Conservation (phyloP, 1,140 invertebrate species). For the Lucilia cuprina region DNA sequence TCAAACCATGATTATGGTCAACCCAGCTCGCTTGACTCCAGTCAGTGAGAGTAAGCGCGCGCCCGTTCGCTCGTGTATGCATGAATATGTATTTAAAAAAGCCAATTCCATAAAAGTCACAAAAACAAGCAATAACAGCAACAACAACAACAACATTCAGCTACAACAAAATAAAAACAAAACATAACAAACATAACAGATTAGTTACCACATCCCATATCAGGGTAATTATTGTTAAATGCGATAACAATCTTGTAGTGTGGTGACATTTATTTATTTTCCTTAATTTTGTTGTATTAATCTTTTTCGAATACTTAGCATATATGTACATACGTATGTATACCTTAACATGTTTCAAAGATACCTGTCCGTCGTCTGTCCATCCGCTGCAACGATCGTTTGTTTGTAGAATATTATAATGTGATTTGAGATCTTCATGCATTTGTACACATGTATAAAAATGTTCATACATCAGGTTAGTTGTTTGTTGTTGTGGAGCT, state of each 20-base stretch:
- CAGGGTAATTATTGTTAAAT: slow-evolving; percentile 64
- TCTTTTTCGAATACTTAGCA: slow-evolving; percentile 54
- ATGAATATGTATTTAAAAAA: neutral
- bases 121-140: slow-evolving; percentile 40
- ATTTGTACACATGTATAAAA: neutral
- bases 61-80: neutral
- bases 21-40: neutral
- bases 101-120: neutral
- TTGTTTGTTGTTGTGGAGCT: neutral
- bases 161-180: neutral
- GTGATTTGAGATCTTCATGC: neutral
- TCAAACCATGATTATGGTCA: neutral
- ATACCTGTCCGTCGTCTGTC: neutral
- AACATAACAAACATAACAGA: slow-evolving; percentile 52
- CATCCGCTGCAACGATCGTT: too few species aligned
- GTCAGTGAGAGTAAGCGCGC: neutral
- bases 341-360: neutral
- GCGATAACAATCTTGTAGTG: slow-evolving; percentile 62
- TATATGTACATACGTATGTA: too few species aligned
- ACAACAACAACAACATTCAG: neutral
- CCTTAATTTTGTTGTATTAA: slow-evolving; percentile 63
- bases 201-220: slow-evolving; percentile 63
- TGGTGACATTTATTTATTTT: slow-evolving; percentile 64
- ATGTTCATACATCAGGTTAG: neutral
- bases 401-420: neutral